Conservation (phyloP, 2,113 vertebrate species). For the Fukomys damarensis region DNA sequence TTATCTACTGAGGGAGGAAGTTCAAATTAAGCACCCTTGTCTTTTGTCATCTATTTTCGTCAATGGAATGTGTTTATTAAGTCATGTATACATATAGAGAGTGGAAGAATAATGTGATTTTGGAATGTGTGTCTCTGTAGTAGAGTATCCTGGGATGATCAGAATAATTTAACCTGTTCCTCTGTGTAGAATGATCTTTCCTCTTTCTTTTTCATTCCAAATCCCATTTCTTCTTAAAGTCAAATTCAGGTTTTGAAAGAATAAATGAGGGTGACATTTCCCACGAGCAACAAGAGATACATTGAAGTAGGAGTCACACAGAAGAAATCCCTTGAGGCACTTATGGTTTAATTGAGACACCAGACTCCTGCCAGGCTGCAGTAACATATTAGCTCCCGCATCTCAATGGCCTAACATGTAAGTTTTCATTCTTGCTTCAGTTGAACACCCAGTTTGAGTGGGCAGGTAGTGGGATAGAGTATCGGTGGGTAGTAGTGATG, state of each 20-base stretch:
- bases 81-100: background rate
- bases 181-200: background rate
- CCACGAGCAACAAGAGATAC: background rate
- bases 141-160: background rate
- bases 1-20: background rate
- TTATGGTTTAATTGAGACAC: background rate
- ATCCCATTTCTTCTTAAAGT: background rate
- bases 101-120: background rate
- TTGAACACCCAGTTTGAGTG: background rate
- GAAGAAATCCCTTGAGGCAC: background rate
- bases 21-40: background rate
- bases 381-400: background rate
- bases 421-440: background rate
- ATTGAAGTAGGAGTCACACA: background rate
- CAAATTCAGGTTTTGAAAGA: background rate
- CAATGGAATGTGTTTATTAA: conserved; percentile 5
- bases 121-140: background rate
- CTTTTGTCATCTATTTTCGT: background rate
- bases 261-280: background rate
- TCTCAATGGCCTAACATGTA: background rate
- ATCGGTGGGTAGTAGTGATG: too few relatives aligned
- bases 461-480: background rate
- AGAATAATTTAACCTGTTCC: background rate
- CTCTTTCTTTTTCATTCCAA: background rate
- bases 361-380: background rate